phyloP scores from a whole-genome alignment of 2,888 invertebrate species.

The Clistopyga incitator region DNA sequence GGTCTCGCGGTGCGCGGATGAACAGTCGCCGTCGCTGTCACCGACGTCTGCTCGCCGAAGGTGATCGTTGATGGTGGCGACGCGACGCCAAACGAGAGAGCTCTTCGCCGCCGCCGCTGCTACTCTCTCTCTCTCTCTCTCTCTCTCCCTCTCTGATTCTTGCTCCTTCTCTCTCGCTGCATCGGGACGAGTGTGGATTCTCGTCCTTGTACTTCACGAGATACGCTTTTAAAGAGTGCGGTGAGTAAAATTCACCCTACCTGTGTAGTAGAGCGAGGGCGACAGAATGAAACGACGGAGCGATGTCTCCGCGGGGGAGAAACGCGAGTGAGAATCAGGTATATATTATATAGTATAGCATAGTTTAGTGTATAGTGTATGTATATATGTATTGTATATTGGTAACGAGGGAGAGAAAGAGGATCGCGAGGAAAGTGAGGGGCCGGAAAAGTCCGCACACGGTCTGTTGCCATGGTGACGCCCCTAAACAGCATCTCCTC shows the following conservation, averaged over 20 bases:
- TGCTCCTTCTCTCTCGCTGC: conserved; percentile 12
- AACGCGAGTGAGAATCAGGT: conserved; percentile 36
- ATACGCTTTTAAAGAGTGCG: conserved; percentile 32
- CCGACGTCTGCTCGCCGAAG: background rate
- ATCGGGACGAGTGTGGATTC: conserved; percentile 33
- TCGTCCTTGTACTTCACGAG: conserved; percentile 25
- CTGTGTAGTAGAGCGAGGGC: background rate
- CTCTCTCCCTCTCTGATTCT: too few species aligned
- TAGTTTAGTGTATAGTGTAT: background rate
- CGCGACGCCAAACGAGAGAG: conserved; percentile 46
- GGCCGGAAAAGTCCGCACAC: conserved; percentile 73
- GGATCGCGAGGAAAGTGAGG: conserved; percentile 68
- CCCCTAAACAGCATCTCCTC: conserved; percentile 69
- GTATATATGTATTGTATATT: conserved; percentile 42
- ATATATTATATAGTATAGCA: conserved; percentile 41
- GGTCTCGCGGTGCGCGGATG: conserved; percentile 16
- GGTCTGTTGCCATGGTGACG: conserved; percentile 81
- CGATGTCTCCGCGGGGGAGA: background rate
- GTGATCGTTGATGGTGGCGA: conserved; percentile 32
- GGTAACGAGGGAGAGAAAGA: conserved; percentile 45
- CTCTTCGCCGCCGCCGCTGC: background rate
- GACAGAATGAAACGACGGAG: conserved; percentile 43
- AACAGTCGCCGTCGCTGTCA: background rate
- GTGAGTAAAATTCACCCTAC: conserved; percentile 40
- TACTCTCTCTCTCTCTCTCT: too few species aligned